Base-by-base conservation (phyloP, 2,888 invertebrate genomes). In the Biston stratarius region DNA sequence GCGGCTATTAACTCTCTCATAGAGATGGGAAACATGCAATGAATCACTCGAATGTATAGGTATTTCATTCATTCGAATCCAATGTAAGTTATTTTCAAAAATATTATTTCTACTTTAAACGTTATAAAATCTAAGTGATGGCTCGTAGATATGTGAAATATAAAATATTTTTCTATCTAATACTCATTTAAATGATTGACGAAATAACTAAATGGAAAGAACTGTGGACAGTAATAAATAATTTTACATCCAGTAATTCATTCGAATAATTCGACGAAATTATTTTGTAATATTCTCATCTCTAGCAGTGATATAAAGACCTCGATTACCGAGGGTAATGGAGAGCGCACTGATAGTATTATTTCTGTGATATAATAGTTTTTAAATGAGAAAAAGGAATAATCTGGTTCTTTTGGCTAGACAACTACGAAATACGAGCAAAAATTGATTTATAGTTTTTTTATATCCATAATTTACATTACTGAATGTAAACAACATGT, bases 311-410 rank as follows among this genome's bases (percentile, higher is more conserved):
- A 84, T 82, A 86, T 84, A 86, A 84, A 82, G 85, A 78, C 65
- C 78, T 76, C 81, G 77, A 85, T 88, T 84, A 83, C 80, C 74
- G 80, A 66, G 80, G 80, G 81, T 84, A 86, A 86, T 87, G 83
- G 81, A 79, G 71, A 73, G 76, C 68, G 67, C 71, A 68, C 74
- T 77, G 73, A 78, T 70, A 69, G 65, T 72, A 70, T 71, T 74
- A 74, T 73, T 67, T 65, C 52, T 63, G 64, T 47, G 68, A 73
- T 58, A 60, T 67, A 71, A 71, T 73, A 73, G 71, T 71, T 73
- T 73, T 73, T 68, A 69, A 69, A 73, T 69, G 71, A 70, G 67
- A 70, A 58, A 64, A 61, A 47, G 57, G 49, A 63, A 57, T 52
- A 45, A 55, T 11, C 24, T 14, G 40, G 34, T 12, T 40, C 9